Evolutionary conservation across 2,888 invertebrate species (phyloP), one percentile per base, ranked within the genome.

Genomic region (Smittia sp.): DNA sequence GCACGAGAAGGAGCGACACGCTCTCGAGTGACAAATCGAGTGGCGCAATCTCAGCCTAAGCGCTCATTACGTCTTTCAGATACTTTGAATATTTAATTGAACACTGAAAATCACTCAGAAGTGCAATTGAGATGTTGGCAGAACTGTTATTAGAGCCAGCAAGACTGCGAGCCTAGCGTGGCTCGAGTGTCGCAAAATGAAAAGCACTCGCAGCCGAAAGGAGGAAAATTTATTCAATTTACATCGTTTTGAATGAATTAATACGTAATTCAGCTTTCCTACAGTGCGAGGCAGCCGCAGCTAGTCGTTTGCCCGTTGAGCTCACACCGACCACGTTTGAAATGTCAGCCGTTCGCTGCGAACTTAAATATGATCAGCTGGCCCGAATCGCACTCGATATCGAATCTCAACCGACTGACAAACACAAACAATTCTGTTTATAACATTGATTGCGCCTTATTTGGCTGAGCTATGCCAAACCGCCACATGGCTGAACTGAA

Each of bases 1-100:
- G 20, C 18, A 9, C 58, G 58, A 22, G 58, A 58, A 58, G 58
- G 18, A 22, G 58, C 2, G 6, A 58, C 13, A 58, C 6, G 22
- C 22, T 54, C 13, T 22, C 3, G 27, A 24, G 52, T 70, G 54
- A 52, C 69, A 70, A 70, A 70, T 70, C 68, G 38, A 68, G 22
- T 68, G 22, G 22, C 58, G 2, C 46, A 68, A 46, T 68, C 22
- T 7, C 6, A 46, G 46, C 46, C 46, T 15, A 46, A 46, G 46
- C 46, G 15, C 46, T 46, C 46, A 46, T 46, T 46, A 11, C 15
- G 46, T 46, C 46, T 46, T 11, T 46, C 4, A 18, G 22, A 2
- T 3, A 18, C 4, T 58, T 58, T 58, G 58, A 58, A 58, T 58
- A 58, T 22, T 58, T 22, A 58, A 58, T 58, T 58, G 22, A 58